These are phyloP conservation scores for Chrysomallon squamiferum DNA, from an alignment of 1,140 invertebrate species.

Conservation along the genomic window DNA sequence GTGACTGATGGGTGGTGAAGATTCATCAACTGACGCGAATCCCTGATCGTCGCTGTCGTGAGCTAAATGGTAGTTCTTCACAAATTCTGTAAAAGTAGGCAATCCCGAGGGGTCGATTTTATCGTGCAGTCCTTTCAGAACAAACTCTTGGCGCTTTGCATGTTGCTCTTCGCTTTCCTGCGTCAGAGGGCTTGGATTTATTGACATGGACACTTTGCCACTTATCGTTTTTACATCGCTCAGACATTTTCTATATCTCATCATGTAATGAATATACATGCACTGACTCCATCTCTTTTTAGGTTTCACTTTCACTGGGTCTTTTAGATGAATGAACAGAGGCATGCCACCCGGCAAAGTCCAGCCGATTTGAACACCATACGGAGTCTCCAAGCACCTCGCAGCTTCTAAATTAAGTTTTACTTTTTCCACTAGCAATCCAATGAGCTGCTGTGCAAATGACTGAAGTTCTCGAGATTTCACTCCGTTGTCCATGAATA, in stretches of 20 bases:
- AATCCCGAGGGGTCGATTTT: background rate
- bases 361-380: slow-evolving; percentile 44
- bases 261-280: slow-evolving; percentile 51
- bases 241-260: slow-evolving; percentile 32
- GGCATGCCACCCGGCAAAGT: slow-evolving; percentile 32
- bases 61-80: background rate
- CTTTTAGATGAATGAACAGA: slow-evolving; percentile 48
- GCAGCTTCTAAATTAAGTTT: slow-evolving; percentile 19
- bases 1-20: slow-evolving; percentile 14
- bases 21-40: slow-evolving; percentile 14
- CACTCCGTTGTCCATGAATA: slow-evolving; percentile 54
- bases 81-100: background rate
- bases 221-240: background rate
- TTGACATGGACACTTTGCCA: too few species aligned
- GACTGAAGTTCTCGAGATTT: slow-evolving; percentile 32
- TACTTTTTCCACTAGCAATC: slow-evolving; percentile 33
- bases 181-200: too few species aligned
- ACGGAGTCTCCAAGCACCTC: slow-evolving; percentile 36
- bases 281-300: slow-evolving; percentile 56
- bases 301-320: slow-evolving; percentile 42
- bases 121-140: background rate
- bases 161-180: background rate
- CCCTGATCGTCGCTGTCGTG: slow-evolving; percentile 9
- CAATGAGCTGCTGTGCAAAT: slow-evolving; percentile 48
- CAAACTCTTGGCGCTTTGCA: background rate